A percentile compares a stretch with the other conserved stretches of the same genome.
phyloP scores from a whole-genome alignment of 2,113 vertebrate species.

The Lophius piscatorius region DNA sequence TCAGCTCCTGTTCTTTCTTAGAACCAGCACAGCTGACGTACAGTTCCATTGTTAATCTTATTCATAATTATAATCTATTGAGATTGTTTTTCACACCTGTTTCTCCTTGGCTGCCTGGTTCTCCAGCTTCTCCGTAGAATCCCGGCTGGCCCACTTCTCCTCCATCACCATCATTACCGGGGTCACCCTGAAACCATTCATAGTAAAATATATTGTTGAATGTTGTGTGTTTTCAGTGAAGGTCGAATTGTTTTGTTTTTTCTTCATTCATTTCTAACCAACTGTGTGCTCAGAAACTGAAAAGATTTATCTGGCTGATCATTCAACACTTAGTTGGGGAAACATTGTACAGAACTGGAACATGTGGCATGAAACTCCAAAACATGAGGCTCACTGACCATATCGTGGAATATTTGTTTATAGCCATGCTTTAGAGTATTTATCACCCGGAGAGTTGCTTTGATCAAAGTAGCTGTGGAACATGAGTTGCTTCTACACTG shows the following conservation, averaged over 20 bases:
- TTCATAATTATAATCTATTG: slow-evolving; percentile 1
- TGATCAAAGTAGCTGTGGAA: slow-evolving; percentile 62
- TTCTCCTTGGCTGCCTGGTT: slow-evolving; percentile 74
- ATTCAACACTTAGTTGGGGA: slow-evolving; percentile 12
- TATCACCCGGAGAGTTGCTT: slow-evolving; percentile 45
- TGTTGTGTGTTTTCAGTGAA: slow-evolving; percentile 19
- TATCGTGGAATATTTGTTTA: slow-evolving; percentile 52
- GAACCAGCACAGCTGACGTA: too few relatives aligned
- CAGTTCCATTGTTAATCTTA: not conserved
- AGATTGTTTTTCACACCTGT: slow-evolving; percentile 63
- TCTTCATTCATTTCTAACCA: slow-evolving; percentile 20
- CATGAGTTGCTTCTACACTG: slow-evolving; percentile 53
- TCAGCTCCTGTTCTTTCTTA: too few relatives aligned
- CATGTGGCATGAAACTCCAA: slow-evolving; percentile 29
- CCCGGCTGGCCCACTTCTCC: slow-evolving; percentile 77
- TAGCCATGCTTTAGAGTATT: slow-evolving; percentile 54
- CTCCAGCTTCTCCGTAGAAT: slow-evolving; percentile 80
- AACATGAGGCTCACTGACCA: slow-evolving; percentile 29
- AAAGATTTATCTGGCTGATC: slow-evolving; percentile 21
- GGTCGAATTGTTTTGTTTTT: not conserved
- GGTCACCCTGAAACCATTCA: slow-evolving; percentile 73
- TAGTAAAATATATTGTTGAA: slow-evolving; percentile 46
- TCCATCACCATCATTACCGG: slow-evolving; percentile 73
- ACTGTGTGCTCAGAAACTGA: slow-evolving; percentile 6
- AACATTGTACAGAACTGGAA: slow-evolving; percentile 2